phyloP scores from a whole-genome alignment of 2,888 invertebrate genomes.

The Cryptus armator region DNA sequence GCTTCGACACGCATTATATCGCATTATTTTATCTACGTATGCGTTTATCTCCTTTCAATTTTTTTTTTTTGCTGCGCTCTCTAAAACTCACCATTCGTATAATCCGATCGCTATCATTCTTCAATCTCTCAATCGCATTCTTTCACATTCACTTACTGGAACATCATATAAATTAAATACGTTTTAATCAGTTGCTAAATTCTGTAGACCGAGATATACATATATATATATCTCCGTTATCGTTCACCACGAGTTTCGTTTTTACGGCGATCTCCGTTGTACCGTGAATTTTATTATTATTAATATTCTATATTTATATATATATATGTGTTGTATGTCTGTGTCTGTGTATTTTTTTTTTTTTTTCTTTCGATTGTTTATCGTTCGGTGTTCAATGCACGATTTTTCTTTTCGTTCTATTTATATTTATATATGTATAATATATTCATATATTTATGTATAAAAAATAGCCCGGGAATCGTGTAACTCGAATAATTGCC shows the following conservation, averaged over 20 bases:
- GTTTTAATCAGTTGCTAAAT: constrained; percentile 48
- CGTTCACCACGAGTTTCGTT: constrained; percentile 18
- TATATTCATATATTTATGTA: constrained; percentile 70
- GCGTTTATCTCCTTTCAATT: background rate
- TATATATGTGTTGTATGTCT: constrained; percentile 16
- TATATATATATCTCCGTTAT: constrained; percentile 24
- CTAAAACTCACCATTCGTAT: constrained; percentile 16
- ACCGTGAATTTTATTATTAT: constrained; percentile 12
- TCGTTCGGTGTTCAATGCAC: constrained; percentile 24
- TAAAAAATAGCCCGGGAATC: constrained; percentile 78
- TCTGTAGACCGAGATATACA: constrained; percentile 37
- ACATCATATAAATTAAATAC: constrained; percentile 79
- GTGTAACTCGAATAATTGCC: constrained; percentile 70
- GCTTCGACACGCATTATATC: constrained; percentile 28
- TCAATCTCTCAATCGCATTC: constrained; percentile 65
- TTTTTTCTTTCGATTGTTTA: constrained; percentile 27
- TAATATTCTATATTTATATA: constrained; percentile 37
- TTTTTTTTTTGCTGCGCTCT: constrained; percentile 4
- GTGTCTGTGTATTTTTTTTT: background rate
- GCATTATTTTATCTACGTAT: constrained; percentile 5
- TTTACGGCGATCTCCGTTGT: background rate
- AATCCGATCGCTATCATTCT: constrained; percentile 9
- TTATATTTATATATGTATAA: constrained; percentile 56
- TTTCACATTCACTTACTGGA: constrained; percentile 37
- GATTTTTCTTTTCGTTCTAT: constrained; percentile 57